These are phyloP conservation scores for Rambutsinella grinnellia DNA, from an alignment of 2,888 invertebrate genomes.

Conservation along the genomic window DNA sequence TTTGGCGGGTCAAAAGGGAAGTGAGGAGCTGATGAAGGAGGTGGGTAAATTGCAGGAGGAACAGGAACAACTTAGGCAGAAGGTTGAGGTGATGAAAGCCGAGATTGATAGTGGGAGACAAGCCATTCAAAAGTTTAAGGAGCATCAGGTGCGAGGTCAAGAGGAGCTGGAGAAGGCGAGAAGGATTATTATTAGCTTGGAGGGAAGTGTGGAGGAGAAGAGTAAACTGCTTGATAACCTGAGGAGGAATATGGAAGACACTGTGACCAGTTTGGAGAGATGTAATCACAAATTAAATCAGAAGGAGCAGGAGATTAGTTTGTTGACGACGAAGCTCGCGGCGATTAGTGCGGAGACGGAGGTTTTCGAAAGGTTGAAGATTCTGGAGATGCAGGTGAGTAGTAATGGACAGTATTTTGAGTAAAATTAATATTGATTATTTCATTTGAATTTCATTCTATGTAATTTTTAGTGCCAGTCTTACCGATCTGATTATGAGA, in stretches of 20 bases:
- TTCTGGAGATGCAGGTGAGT: constrained; percentile 29
- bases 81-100: constrained; percentile 14
- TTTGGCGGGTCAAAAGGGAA: not conserved
- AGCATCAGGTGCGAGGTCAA: not conserved
- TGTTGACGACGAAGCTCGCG: constrained; percentile 35
- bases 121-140: constrained; percentile 20
- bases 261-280: constrained; percentile 21
- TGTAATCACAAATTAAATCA: constrained; percentile 28
- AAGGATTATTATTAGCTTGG: not conserved
- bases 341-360: constrained; percentile 46
- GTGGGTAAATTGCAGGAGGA: constrained; percentile 1
- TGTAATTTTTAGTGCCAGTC: constrained; percentile 29
- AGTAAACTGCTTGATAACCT: constrained; percentile 22
- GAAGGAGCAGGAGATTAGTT: constrained; percentile 20
- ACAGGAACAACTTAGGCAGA: not conserved
- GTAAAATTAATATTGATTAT: too few relatives aligned
- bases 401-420: too few relatives aligned
- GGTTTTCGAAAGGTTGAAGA: not conserved
- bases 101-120: constrained; percentile 25
- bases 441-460: too few relatives aligned
- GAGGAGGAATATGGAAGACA: constrained; percentile 37
- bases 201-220: constrained; percentile 22
- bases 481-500: constrained; percentile 13
- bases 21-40: constrained; percentile 3
- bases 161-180: not conserved